Evolutionary conservation across 2,797 vertebrate genomes (phyloP), one percentile per base, ranked within the genome.

Genomic region (Myotis planiceps): DNA sequence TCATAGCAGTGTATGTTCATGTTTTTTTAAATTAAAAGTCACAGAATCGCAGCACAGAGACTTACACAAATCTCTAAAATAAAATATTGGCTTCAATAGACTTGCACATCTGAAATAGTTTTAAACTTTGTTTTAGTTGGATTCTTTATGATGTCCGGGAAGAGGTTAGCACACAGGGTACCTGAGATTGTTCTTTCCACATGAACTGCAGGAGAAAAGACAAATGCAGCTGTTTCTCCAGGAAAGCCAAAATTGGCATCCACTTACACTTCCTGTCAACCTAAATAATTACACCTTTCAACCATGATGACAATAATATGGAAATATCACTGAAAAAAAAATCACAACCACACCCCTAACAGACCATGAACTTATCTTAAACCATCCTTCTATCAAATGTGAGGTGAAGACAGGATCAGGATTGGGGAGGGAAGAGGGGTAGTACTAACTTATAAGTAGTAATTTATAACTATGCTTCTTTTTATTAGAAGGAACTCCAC

Each of bases 51-150:
- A 96, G 93, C 79, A 96, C 63, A 95, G 96, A 96, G 84, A 92
- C 23, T 91, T 93, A 93, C 86, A 94, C 60, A 94, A 92, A 90
- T 83, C 92, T 96, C 95, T 93, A 95, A 93, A 90, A 95, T 81
- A 96, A 96, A 97, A 96, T 90, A 85, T 10, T 96, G 95, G 95
- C 95, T 96, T 94, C 86, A 65, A 39, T n/a, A 88, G 86, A 92
- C 72, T 71, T 93, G 63, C 80, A 97, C 96, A 97, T 95, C 85
- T 95, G 92, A 97, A 97, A 96, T 82, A 92, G 88, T 91, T 97
- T 97, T 96, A 95, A 96, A 93, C 25, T 95, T 94, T 97, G 89
- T 96, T 97, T 97, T 95, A 92, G 74, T 96, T 97, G 96, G 97
- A 96, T 83, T 91, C 93, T 84, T 94, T 96, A 95, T 6, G 6